Percentiles rank a stretch among this genome's conserved stretches.
phyloP scores from a whole-genome alignment of 1,140 invertebrate species.

The Marisa cornuarietis region DNA sequence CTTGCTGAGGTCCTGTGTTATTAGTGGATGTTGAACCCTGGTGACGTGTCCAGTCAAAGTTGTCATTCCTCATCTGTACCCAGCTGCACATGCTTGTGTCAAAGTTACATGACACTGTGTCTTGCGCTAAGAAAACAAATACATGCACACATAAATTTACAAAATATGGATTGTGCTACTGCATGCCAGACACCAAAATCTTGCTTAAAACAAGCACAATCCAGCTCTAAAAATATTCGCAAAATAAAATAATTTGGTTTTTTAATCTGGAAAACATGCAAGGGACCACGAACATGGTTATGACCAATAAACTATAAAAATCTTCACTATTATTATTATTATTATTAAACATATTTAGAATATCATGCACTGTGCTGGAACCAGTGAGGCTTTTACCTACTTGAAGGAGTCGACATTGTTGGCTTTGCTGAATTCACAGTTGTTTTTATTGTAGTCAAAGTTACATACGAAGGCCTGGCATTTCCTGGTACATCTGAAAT shows the following conservation, averaged over 20 bases:
- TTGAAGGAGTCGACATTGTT: slow-evolving; percentile 31
- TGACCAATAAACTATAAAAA: too few species aligned
- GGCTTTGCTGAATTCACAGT: slow-evolving; percentile 19
- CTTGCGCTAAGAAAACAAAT: not conserved
- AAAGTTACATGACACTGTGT: slow-evolving; percentile 72
- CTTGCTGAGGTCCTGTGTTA: slow-evolving; percentile 76
- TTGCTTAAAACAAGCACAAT: too few species aligned
- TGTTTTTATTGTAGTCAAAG: slow-evolving; percentile 28
- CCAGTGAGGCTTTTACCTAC: slow-evolving; percentile 25
- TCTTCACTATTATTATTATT: too few species aligned
- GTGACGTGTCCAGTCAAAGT: slow-evolving; percentile 80
- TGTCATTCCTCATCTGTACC: slow-evolving; percentile 75
- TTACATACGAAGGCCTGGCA: slow-evolving; percentile 32
- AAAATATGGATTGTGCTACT: too few species aligned
- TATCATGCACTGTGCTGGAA: too few species aligned
- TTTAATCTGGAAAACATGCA: too few species aligned
- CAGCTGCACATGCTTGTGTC: slow-evolving; percentile 78
- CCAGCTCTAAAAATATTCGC: too few species aligned
- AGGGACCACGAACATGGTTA: too few species aligned
- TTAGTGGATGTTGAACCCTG: slow-evolving; percentile 65
- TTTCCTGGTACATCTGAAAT: slow-evolving; percentile 32
- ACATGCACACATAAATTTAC: too few species aligned
- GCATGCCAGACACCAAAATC: too few species aligned
- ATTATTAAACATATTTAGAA: too few species aligned
- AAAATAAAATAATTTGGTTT: too few species aligned